phyloP scores from a whole-genome alignment of 2,113 vertebrate genomes.

The Macheiramphus alcinus region DNA sequence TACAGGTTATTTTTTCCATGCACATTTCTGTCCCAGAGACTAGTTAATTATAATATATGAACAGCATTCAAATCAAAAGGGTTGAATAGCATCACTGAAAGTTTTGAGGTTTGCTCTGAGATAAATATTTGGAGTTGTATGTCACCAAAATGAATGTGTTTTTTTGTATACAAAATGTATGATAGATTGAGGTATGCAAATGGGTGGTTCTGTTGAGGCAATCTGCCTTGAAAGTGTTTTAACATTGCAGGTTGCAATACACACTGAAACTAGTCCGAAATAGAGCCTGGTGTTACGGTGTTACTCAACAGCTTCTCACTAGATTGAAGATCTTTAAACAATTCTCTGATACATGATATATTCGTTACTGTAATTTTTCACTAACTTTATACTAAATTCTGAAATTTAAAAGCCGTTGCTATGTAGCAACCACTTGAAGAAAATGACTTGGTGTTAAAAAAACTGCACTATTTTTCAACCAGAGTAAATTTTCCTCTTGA shows the following conservation, averaged over 20 bases:
- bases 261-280: not conserved
- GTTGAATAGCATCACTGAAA: too few relatives aligned
- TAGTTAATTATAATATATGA: too few relatives aligned
- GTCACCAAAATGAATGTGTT: too few relatives aligned
- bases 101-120: too few relatives aligned
- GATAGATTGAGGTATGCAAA: too few relatives aligned
- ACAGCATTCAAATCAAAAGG: too few relatives aligned
- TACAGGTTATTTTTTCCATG: too few relatives aligned
- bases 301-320: not conserved
- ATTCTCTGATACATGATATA: not conserved
- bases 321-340: not conserved
- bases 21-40: too few relatives aligned
- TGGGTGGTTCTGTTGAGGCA: too few relatives aligned
- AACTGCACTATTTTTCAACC: not conserved
- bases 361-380: not conserved
- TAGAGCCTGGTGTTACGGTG: not conserved
- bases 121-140: too few relatives aligned
- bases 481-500: not conserved
- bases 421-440: not conserved
- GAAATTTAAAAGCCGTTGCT: not conserved
- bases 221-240: too few relatives aligned
- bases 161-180: too few relatives aligned
- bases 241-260: not conserved
- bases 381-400: not conserved
- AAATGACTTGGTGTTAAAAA: not conserved